Conservation (phyloP, 2,888 invertebrate species). For the Tiliacea citrago region DNA sequence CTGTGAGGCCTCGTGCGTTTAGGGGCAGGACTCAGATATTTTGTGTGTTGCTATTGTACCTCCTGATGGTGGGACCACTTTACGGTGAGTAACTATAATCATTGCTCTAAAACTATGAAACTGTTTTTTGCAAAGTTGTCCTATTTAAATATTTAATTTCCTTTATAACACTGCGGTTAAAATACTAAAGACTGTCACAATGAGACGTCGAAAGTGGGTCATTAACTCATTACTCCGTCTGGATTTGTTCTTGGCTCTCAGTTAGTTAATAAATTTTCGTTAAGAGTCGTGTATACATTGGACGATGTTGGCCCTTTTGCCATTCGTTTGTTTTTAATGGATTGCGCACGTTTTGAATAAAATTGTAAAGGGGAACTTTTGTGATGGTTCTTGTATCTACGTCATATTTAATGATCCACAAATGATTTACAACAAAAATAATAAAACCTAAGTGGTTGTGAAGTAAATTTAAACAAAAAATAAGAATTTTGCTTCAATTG, state of each 20-base stretch:
- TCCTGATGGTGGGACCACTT: conserved; percentile 88
- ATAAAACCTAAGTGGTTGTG: accelerated
- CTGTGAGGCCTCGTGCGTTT: conserved; percentile 77
- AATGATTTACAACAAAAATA: not conserved
- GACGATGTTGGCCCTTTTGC: conserved; percentile 41
- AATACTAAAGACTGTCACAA: conserved; percentile 49
- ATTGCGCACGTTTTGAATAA: conserved; percentile 12
- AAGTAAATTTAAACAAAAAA: not conserved
- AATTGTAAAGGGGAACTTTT: not conserved
- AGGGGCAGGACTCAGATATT: conserved; percentile 82
- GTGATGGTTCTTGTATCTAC: not conserved
- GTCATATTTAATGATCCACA: not conserved
- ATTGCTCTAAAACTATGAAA: not conserved
- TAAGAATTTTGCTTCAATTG: not conserved
- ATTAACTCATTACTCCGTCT: conserved; percentile 63
- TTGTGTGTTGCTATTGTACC: conserved; percentile 81
- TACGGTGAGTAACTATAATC: conserved; percentile 82
- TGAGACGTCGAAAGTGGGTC: conserved; percentile 57
- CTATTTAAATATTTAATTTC: conserved; percentile 29
- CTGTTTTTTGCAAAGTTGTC: not conserved
- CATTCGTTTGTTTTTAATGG: conserved; percentile 41
- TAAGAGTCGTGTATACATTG: conserved; percentile 39
- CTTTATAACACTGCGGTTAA: conserved; percentile 30
- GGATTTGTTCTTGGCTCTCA: conserved; percentile 56
- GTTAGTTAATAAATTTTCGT: conserved; percentile 60